A percentile compares a stretch with the other conserved stretches of the same genome.
These are phyloP conservation scores for Pammene aurita DNA, from an alignment of 2,888 invertebrate genomes.

Conservation along the genomic window DNA sequence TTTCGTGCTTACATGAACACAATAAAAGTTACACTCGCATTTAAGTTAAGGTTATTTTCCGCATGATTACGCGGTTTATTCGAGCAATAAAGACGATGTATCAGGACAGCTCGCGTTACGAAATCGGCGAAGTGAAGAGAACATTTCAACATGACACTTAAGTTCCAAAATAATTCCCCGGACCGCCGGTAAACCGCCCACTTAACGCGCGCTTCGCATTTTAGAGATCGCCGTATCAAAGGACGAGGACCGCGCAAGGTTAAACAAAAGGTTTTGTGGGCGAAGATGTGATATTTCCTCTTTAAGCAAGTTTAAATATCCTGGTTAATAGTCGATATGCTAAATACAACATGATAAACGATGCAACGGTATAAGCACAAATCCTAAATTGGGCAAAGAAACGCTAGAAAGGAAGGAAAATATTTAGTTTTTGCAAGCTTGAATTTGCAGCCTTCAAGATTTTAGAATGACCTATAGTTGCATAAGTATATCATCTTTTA, in stretches of 20 bases:
- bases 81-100: conserved; percentile 47
- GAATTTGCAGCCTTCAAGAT: too few relatives aligned
- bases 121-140: conserved; percentile 57
- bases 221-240: conserved; percentile 39
- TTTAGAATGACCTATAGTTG: not conserved
- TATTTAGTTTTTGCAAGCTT: too few relatives aligned
- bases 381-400: too few relatives aligned
- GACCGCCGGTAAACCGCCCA: conserved; percentile 65
- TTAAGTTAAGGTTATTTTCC: conserved; percentile 30
- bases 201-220: conserved; percentile 65
- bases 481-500: not conserved
- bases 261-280: conserved; percentile 35
- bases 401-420: too few relatives aligned
- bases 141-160: conserved; percentile 72
- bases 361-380: too few relatives aligned
- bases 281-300: conserved; percentile 23
- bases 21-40: conserved; percentile 25
- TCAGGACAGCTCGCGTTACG: conserved; percentile 56
- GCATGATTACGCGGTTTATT: conserved; percentile 38
- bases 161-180: conserved; percentile 69
- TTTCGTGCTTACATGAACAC: not conserved
- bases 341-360: not conserved
- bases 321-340: not conserved
- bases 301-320: conserved; percentile 3
- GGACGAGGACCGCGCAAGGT: conserved; percentile 39